Conservation (phyloP, 2,797 vertebrate genomes). For the Lepus townsendii region DNA sequence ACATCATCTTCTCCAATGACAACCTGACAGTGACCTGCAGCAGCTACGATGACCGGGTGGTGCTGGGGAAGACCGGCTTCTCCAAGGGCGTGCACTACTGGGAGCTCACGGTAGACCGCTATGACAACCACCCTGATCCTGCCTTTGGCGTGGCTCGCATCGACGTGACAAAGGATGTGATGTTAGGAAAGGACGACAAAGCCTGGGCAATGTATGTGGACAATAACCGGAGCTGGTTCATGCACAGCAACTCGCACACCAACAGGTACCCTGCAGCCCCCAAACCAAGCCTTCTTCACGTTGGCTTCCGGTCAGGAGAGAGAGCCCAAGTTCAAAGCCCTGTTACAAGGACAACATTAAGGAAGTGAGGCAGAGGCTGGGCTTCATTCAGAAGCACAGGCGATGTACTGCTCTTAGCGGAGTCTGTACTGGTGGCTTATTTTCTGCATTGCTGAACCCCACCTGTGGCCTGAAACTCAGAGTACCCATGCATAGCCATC, state of each 20-base stretch:
- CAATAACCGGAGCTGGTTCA: slow-evolving; percentile 99
- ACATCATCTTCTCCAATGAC: slow-evolving; percentile 99
- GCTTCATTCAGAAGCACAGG: neutral
- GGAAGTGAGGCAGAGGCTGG: neutral
- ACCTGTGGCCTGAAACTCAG: neutral
- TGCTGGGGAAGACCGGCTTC: slow-evolving; percentile 96
- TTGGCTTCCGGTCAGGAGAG: slow-evolving; percentile 15
- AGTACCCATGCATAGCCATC: neutral
- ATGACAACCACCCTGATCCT: slow-evolving; percentile 98
- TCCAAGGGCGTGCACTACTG: slow-evolving; percentile 98
- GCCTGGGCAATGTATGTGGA: slow-evolving; percentile 99
- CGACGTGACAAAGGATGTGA: slow-evolving; percentile 98
- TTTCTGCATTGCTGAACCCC: neutral
- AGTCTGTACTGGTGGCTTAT: neutral
- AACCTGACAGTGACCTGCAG: slow-evolving; percentile 99
- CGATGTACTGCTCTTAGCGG: neutral
- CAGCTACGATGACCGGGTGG: slow-evolving; percentile 98
- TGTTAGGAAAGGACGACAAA: slow-evolving; percentile 99
- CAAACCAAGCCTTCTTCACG: slow-evolving; percentile 62
- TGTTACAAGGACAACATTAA: neutral
- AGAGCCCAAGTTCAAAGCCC: slow-evolving; percentile 8
- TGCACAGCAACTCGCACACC: slow-evolving; percentile 99
- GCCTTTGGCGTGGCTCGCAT: slow-evolving; percentile 95
- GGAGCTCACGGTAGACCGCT: slow-evolving; percentile 97
- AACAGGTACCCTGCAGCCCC: slow-evolving; percentile 92